Base-by-base conservation (phyloP, 2,888 invertebrate genomes). In the Diplolepis rosae region DNA sequence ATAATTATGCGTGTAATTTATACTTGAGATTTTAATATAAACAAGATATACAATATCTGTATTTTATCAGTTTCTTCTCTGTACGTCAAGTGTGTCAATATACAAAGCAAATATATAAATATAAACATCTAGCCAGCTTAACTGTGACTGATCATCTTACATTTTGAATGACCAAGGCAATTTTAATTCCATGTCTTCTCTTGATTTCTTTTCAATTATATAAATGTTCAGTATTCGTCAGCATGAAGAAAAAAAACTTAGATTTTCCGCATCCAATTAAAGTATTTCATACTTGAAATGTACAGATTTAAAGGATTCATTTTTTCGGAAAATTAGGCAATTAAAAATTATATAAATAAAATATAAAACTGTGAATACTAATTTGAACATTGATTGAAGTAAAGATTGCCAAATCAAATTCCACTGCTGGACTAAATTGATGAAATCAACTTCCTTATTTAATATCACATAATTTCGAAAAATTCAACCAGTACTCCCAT, bases 381-480 rank as follows among this genome's bases (percentile, higher is more conserved):
- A 18, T 22, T 22, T 6, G 18, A 18, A 11, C 4, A 11, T 48
- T 22, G 11, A 22, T 48, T 48, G 9, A 48, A 15, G 22, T 48
- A 9, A 11, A 48, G 18, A 48, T 9, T 4, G 22, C 9, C 22
- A 48, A 48, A 48, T 22, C 18, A 48, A 48, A 22, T 48, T 48
- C 9, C 48, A 48, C 22, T 48, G 48, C 48, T 48, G 48, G 22
- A 15, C 48, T 48, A 22, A 48, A 22, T 22, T 48, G 48, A 48
- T 48, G 18, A 48, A 48, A 48, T 9, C 48, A 22, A 22, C 48
- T 48, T 22, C 9, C 52, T 52, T 52, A 52, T 5, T 52, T 52
- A 52, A 52, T 52, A 52, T 52, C 52, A 52, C 52, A 52, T 52
- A 52, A 27, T 52, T 52, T 52, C n/a, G 28, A 52, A 6, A 52